Evolutionary conservation across 2,797 vertebrate species (phyloP), one percentile per base, ranked within the genome.

Genomic region (Ibycter americanus): DNA sequence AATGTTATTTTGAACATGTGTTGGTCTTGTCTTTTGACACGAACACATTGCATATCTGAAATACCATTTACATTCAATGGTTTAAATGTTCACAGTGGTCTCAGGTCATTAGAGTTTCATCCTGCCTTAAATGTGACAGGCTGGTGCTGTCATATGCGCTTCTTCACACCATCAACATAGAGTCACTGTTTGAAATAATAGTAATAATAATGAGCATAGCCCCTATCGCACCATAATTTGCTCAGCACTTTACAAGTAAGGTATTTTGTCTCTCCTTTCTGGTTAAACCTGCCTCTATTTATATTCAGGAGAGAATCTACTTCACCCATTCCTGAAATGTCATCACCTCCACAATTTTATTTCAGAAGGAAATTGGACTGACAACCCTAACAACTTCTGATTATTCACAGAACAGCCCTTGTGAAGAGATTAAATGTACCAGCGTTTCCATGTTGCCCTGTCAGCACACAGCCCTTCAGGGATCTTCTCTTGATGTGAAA

Each of bases 311-410:
- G 36, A 89, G 84, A 86, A 92, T 55, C 62, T 73, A 40, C 79
- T 95, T 95, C 34, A 71, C 25, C 54, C 65, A 26, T 40, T 93
- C 78, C 82, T 94, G 87, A 93, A 83, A 83, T 51, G 81, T 47
- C 67, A 83, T 71, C 86, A 59, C 58, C 51, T 83, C 81, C 62
- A 74, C 72, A 25, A 84, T 90, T 90, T 84, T 93, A 59, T 85
- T 96, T 92, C 78, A 61, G 87, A 87, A 94, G 82, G 79, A 87
- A 94, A 93, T 83, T 42, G 72, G 87, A 68, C 42, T 94, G 96
- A 93, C 92, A 94, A 83, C 72, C 89, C 78, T 94, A 92, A 92
- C 81, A 83, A 77, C 78, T 96, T 74, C 94, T 74, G 83, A 93
- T 93, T 93, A 92, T 96, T 91, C 93, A 95, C 76, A 72, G 68